Evolutionary conservation across 2,888 invertebrate species (phyloP), one percentile per base, ranked within the genome.

Genomic region (Dromius quadrimaculatus): DNA sequence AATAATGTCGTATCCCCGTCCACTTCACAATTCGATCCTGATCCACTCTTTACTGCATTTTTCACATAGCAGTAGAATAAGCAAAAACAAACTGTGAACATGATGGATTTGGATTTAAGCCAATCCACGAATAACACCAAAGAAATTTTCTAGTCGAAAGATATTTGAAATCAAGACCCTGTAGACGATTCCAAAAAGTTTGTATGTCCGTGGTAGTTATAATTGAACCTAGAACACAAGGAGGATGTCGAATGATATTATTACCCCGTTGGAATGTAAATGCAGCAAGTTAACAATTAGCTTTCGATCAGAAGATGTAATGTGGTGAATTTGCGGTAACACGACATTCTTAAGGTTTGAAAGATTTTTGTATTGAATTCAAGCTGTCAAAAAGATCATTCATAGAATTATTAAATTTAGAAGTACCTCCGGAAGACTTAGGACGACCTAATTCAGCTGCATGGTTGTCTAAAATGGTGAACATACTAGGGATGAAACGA

Each of bases 151-250:
- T 28, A 28, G 54, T 54, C n/a, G 54, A 22, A 11, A 54, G 28
- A 28, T 54, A 54, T 54, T 22, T 20, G 11, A 54, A 54, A 9
- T 11, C 54, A 54, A 54, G 54, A 54, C 20, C 54, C 20, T 54
- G 15, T 54, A 54, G 13, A 11, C 54, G n/a, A 28, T 13, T 54
- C 54, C 54, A 54, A 22, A 22, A 11, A 2, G 28, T 5, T 11
- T 28, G 22, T 11, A 54, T 13, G 13, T 54, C 22, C 2, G 22
- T 6, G 11, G 22, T 54, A 8, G 23, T 54, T 11, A 23, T 23
- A 6, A 54, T 2, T 19, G 22, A 54, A 4, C 54, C 54, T 23
- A 11, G n/a, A 20, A 54, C 13, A 28, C 54, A 54, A 19, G 54
- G 23, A 6, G 54, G 54, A n/a, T 5, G 8, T 3, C 13, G 15